These are phyloP conservation scores for Channallabes apus DNA, from an alignment of 2,797 vertebrate genomes.

Conservation along the genomic window DNA sequence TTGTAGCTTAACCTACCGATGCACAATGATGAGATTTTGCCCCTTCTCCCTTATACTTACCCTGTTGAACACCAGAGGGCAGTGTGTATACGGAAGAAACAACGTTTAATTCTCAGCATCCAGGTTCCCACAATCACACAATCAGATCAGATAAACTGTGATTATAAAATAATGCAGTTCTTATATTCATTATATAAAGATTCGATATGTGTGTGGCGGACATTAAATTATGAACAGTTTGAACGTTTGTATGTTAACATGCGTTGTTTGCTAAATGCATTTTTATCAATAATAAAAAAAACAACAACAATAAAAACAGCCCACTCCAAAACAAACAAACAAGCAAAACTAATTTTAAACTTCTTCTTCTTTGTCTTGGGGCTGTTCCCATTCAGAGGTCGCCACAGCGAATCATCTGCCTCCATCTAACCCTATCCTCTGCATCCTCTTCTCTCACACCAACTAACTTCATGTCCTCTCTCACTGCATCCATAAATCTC, in stretches of 20 bases:
- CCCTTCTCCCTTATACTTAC: no score
- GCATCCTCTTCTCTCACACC: no score
- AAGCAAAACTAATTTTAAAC: background rate
- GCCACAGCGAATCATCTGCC: no score
- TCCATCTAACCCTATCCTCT: no score
- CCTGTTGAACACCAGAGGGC: constrained; percentile 49
- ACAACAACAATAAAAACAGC: background rate
- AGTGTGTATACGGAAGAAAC: constrained; percentile 33
- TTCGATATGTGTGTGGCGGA: background rate
- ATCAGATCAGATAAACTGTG: constrained; percentile 5
- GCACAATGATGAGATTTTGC: background rate
- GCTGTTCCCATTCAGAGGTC: no score
- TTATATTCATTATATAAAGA: background rate
- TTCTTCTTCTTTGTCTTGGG: no score
- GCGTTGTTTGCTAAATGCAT: background rate
- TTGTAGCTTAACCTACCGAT: background rate
- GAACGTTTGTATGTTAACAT: background rate
- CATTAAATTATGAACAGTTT: background rate
- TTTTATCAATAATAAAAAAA: background rate
- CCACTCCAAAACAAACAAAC: no score
- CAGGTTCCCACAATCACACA: constrained; percentile 8
- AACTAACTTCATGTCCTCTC: no score
- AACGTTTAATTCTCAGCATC: background rate
- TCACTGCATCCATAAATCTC: no score
- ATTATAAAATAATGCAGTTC: background rate